Conservation (phyloP, 1,140 invertebrate genomes). For the Megathymus violae region DNA sequence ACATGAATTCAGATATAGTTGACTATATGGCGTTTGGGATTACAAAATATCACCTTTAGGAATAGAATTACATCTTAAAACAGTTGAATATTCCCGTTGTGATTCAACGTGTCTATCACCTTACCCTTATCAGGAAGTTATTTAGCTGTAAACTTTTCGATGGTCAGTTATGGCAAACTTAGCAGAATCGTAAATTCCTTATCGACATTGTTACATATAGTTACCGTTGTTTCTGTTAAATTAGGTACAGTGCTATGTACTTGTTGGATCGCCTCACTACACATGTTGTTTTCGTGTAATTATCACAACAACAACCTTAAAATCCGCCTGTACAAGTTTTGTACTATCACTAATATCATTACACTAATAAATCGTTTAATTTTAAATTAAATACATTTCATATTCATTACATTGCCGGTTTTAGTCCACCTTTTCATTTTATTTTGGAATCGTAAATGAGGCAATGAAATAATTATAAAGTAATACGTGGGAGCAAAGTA, state of each 20-base stretch:
- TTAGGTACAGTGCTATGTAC: constrained; percentile 1
- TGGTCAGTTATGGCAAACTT: not conserved
- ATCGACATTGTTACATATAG: constrained; percentile 18
- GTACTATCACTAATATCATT: no score
- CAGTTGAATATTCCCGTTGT: not conserved
- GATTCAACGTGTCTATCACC: not conserved
- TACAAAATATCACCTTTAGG: not conserved
- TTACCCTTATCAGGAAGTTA: not conserved
- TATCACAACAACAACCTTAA: no score
- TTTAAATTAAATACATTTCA: no score
- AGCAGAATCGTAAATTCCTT: not conserved
- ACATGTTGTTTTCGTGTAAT: no score
- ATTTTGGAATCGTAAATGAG: not conserved
- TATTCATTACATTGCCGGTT: not conserved
- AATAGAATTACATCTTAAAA: not conserved
- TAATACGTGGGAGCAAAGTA: not conserved
- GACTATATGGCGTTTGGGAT: constrained; percentile 15
- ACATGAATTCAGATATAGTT: constrained; percentile 6
- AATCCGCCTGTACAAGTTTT: no score
- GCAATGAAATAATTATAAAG: not conserved
- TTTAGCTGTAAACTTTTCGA: not conserved
- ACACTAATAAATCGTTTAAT: no score
- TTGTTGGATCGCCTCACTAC: no score
- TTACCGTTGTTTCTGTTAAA: constrained; percentile 17
- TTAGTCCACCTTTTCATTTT: not conserved